A percentile compares a stretch with the other conserved stretches of the same genome.
Conservation (phyloP, 2,888 invertebrate species). For the Apamea sordens region DNA sequence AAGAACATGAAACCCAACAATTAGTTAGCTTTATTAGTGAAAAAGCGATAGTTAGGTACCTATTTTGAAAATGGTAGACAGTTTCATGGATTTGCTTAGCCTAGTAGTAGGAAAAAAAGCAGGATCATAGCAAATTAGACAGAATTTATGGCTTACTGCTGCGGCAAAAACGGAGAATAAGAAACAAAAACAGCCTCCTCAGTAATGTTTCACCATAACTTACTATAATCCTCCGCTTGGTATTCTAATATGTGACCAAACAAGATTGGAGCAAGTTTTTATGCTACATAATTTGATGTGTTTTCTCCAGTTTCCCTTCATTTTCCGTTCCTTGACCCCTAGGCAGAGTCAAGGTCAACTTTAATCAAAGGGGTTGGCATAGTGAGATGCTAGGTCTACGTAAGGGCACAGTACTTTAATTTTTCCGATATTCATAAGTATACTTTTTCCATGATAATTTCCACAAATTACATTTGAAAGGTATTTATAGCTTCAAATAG, state of each 20-base stretch:
- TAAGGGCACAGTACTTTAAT: neutral
- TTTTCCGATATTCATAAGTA: neutral
- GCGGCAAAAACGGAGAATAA: neutral
- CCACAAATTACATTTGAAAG: neutral
- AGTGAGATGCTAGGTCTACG: neutral
- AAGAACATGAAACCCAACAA: neutral
- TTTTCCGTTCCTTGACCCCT: slow-evolving; percentile 32
- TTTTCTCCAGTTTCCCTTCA: slow-evolving; percentile 36
- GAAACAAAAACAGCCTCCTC: slow-evolving; percentile 4
- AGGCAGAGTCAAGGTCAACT: slow-evolving; percentile 27
- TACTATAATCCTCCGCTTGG: slow-evolving; percentile 32
- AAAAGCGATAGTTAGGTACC: neutral
- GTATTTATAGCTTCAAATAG: neutral
- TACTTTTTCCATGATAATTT: neutral
- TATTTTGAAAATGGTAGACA: neutral
- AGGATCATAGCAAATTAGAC: neutral
- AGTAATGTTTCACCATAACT: slow-evolving; percentile 42
- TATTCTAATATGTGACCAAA: slow-evolving; percentile 40
- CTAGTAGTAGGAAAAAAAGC: neutral
- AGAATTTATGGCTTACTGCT: slow-evolving; percentile 4
- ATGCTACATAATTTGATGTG: slow-evolving; percentile 30
- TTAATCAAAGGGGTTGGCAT: slow-evolving; percentile 5
- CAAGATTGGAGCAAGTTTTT: slow-evolving; percentile 29
- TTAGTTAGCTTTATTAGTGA: neutral
- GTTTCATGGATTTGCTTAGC: neutral